These are phyloP conservation scores for Drosophila rhopaloa DNA, from an alignment of 1,140 invertebrate genomes.

Conservation along the genomic window DNA sequence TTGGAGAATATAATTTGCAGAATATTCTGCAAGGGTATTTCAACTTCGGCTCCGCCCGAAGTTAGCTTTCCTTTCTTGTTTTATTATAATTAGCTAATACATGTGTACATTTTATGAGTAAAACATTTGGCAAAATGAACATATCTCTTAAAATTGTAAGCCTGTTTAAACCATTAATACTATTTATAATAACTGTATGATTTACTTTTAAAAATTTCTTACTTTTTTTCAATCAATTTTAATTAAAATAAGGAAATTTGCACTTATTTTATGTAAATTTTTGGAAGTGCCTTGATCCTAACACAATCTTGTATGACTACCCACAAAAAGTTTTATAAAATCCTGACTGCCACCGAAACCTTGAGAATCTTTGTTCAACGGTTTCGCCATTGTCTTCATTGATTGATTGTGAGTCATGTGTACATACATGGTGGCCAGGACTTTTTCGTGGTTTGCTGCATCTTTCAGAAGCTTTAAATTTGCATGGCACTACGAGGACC, in stretches of 20 bases:
- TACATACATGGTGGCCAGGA: conserved; percentile 39
- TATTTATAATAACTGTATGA: too few relatives aligned
- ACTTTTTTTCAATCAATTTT: too few relatives aligned
- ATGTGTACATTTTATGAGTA: too few relatives aligned
- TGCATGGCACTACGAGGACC: conserved; percentile 31
- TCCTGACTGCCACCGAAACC: conserved; percentile 9
- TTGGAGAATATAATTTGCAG: too few relatives aligned
- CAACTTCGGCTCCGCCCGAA: too few relatives aligned
- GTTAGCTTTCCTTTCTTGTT: too few relatives aligned
- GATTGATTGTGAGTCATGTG: conserved; percentile 76
- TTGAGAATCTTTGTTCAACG: conserved; percentile 33
- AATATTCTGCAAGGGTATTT: too few relatives aligned
- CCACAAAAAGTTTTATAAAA: conserved; percentile 28
- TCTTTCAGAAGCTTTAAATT: conserved; percentile 66
- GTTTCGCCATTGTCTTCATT: conserved; percentile 33
- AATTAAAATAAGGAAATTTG: too few relatives aligned
- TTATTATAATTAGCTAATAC: too few relatives aligned
- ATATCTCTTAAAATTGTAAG: too few relatives aligned
- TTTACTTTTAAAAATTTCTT: not conserved
- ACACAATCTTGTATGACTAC: conserved; percentile 4
- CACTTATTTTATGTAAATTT: not conserved
- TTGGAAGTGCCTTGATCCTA: not conserved
- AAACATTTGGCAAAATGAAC: too few relatives aligned
- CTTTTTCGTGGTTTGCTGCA: conserved; percentile 46
- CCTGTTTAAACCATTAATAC: too few relatives aligned